Base-by-base conservation (phyloP, 2,113 vertebrate genomes). In the Phyllostomus discolor region DNA sequence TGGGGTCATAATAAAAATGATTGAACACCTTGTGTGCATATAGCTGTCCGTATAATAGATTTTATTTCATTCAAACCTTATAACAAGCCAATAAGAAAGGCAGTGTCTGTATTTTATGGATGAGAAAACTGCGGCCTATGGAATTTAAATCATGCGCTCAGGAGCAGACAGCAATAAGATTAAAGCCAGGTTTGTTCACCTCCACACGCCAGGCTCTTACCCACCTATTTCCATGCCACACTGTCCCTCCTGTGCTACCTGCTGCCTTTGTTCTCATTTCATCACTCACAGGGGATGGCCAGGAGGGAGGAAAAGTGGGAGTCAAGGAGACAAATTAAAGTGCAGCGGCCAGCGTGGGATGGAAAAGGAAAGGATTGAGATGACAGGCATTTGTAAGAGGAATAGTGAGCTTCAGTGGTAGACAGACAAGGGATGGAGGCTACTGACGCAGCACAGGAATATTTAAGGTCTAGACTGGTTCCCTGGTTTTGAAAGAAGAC, bases 81-180 rank as follows among this genome's bases (percentile, higher is more conserved):
- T 46, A 82, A 46, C 67, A 72, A 96, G 72, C 35, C 31, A 59
- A 2, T 72, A 66, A 81, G n/a, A 28, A 82, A 81, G 43, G 7
- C 43, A 69, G 20, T 80, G 17, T 59, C 33, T 50, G 33, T 85
- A 26, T 52, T 75, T 95, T 81, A 33, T 38, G 52, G 50, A 76
- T 67, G 19, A 95, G 43, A 84, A 96, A 87, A 76, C 6, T 5
- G n/a, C 75, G 11, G 50, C 28, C 72, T 26, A 5, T 26, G 38
- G 28, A 91, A 84, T 82, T 91, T 81, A n/a, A 95, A 57, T 31
- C 43, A 59, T 54, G 72, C 84, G n/a, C 48, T 96, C 78, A 72
- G 33, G 46, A 50, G 72, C n/a, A 70, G 59, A 31, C 0, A 75
- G 16, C 24, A 26, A 2, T 84, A n/a, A 43, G 48, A 28, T 41